Conservation (phyloP, 2,888 invertebrate species). For the Oasisia sp. region DNA sequence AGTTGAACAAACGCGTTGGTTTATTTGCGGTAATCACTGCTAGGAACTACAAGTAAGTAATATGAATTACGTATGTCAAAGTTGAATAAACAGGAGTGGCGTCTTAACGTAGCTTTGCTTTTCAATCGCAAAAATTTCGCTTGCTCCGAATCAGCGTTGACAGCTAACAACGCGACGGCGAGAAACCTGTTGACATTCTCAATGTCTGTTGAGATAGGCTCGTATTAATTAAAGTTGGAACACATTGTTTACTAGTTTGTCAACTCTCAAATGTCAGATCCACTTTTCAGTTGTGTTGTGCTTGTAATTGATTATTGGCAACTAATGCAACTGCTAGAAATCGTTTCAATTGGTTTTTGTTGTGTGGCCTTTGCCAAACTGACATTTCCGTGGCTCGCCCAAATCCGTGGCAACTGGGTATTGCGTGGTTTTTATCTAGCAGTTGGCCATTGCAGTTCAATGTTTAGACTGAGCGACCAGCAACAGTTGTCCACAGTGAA, state of each 20-base stretch:
- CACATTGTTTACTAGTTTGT: background rate
- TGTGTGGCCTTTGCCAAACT: background rate
- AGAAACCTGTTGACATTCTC: background rate
- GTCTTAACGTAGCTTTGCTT: background rate
- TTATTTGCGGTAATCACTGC: constrained; percentile 13
- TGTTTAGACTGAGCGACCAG: background rate
- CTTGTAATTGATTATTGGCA: background rate
- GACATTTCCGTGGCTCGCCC: background rate
- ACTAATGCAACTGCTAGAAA: background rate
- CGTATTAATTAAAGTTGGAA: background rate
- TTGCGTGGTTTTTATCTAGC: background rate
- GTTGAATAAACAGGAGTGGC: background rate
- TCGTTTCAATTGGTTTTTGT: background rate
- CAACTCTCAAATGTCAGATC: background rate
- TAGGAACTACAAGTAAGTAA: background rate
- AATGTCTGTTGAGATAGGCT: background rate
- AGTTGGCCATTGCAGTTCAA: background rate
- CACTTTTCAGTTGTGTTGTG: background rate
- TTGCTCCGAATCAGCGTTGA: background rate
- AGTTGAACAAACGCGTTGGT: background rate
- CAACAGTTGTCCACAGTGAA: background rate
- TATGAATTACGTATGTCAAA: background rate
- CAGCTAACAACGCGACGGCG: background rate
- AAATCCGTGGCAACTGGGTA: background rate
- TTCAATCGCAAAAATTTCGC: background rate